Conservation (phyloP, 2,888 invertebrate genomes). For the Bellardia bayeri region DNA sequence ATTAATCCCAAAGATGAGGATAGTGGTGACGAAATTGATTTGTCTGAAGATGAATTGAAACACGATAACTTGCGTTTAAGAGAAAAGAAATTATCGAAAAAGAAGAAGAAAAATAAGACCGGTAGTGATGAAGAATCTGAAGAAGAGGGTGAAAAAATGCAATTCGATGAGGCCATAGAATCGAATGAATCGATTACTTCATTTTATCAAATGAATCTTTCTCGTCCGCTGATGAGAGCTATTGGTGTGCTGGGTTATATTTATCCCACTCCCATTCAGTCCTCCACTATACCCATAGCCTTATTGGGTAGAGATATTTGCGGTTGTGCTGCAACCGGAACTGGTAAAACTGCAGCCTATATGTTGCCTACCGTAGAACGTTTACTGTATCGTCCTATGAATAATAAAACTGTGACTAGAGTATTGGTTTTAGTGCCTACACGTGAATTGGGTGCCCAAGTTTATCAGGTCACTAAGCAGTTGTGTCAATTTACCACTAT, state of each 20-base stretch:
- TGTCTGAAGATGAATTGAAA: conserved; percentile 92
- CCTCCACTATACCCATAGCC: conserved; percentile 97
- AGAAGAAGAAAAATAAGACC: conserved; percentile 84
- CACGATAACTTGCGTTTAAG: conserved; percentile 89
- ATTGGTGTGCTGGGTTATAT: conserved; percentile 94
- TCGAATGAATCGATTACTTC: conserved; percentile 88
- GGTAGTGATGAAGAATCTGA: conserved; percentile 84
- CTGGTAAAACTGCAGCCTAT: conserved; percentile 99
- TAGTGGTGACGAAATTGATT: conserved; percentile 83
- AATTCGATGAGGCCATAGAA: conserved; percentile 87
- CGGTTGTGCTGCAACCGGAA: conserved; percentile 99
- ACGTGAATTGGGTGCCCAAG: conserved; percentile 98
- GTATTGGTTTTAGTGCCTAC: conserved; percentile 98
- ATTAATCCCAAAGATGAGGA: conserved; percentile 86
- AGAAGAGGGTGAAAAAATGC: conserved; percentile 85
- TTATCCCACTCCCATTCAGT: conserved; percentile 98
- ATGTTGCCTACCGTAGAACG: conserved; percentile 98
- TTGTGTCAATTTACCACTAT: conserved; percentile 94
- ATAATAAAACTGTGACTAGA: conserved; percentile 88
- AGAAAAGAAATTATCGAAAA: conserved; percentile 86
- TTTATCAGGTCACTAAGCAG: conserved; percentile 96
- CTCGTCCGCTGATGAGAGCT: conserved; percentile 96
- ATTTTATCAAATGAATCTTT: conserved; percentile 98
- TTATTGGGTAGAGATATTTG: conserved; percentile 97
- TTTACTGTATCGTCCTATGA: conserved; percentile 92